phyloP scores from a whole-genome alignment of 2,888 invertebrate species.

The Germaria angustata region DNA sequence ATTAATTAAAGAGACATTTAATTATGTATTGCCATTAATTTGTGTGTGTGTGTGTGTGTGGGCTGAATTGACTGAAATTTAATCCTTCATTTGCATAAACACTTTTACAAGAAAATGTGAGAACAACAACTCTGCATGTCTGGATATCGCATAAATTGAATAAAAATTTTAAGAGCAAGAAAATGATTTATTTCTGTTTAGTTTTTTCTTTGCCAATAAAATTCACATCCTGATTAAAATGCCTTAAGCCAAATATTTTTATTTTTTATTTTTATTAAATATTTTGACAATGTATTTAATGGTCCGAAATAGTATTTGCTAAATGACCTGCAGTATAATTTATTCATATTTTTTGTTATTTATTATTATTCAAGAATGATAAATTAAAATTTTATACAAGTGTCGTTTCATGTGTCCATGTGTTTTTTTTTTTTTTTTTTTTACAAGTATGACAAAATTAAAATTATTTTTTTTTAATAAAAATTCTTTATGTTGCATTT shows the following conservation, averaged over 20 bases:
- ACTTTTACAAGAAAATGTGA: not conserved
- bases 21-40: too few species aligned
- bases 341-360: not conserved
- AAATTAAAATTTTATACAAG: conserved; percentile 2
- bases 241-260: not conserved
- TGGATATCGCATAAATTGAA: not conserved
- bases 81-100: not conserved
- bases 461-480: conserved; percentile 18
- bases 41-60: too few species aligned
- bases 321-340: not conserved
- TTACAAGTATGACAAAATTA: conserved; percentile 4
- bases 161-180: not conserved
- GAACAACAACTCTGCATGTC: not conserved
- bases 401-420: not conserved
- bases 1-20: too few species aligned
- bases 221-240: not conserved
- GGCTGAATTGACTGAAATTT: not conserved
- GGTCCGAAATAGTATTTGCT: not conserved
- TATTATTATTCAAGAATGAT: not conserved
- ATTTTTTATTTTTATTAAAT: not conserved
- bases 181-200: too few species aligned
- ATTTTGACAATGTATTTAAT: not conserved
- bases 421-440: not conserved
- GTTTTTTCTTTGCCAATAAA: not conserved
- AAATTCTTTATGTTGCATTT: not conserved